phyloP scores from a whole-genome alignment of 2,888 invertebrate genomes.

The Andrena marginata region DNA sequence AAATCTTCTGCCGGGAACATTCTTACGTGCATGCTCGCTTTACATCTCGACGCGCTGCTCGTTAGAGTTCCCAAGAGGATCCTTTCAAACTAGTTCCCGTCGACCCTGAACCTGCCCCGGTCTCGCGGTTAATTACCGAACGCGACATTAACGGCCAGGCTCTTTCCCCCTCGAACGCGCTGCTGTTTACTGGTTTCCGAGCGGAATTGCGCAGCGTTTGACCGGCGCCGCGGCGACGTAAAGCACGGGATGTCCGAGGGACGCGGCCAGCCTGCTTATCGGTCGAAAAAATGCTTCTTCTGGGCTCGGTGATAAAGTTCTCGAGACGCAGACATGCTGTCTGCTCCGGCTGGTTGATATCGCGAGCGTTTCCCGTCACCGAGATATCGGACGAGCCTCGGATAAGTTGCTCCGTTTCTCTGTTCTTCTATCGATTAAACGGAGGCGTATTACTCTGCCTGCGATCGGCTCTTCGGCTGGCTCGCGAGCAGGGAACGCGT shows the following conservation, averaged over 20 bases:
- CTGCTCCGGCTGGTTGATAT: conserved; percentile 61
- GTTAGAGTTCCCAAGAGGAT: background rate
- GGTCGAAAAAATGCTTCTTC: conserved; percentile 42
- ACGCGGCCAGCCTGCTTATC: conserved; percentile 49
- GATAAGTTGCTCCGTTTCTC: background rate
- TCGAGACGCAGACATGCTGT: conserved; percentile 68
- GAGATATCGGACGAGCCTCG: conserved; percentile 40
- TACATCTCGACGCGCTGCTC: background rate
- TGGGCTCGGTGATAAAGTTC: conserved; percentile 55
- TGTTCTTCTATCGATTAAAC: background rate
- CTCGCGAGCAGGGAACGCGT: background rate
- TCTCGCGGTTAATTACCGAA: conserved; percentile 37
- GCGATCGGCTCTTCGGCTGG: background rate
- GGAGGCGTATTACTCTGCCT: background rate
- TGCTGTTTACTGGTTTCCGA: conserved; percentile 33
- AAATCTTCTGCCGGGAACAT: background rate
- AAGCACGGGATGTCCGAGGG: conserved; percentile 5
- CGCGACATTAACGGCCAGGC: conserved; percentile 17
- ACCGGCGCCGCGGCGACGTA: conserved; percentile 8
- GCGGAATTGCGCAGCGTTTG: conserved; percentile 39
- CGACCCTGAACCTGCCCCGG: conserved; percentile 32
- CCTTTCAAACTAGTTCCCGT: conserved; percentile 33
- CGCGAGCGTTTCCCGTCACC: conserved; percentile 58
- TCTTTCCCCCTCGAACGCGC: background rate
- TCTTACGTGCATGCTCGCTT: background rate